Evolutionary conservation across 2,797 vertebrate genomes (phyloP).

Genomic region (Petrocephalus sullivani): DNA sequence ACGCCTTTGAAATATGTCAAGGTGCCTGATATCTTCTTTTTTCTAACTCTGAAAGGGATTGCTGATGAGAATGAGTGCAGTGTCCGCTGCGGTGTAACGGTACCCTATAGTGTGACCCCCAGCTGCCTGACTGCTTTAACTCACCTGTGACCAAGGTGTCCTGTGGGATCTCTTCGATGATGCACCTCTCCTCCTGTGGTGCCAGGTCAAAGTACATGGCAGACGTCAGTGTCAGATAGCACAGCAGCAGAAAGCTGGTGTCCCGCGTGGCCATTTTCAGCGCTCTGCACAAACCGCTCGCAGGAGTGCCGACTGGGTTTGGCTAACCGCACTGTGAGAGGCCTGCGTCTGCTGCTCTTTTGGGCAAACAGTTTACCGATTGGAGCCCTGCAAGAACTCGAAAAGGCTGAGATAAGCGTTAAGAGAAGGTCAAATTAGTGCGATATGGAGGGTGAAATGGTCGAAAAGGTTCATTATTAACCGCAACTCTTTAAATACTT

Average conservation of each 20-base stretch:
- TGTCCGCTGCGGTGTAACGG: background rate
- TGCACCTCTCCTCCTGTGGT: slow-evolving; percentile 80
- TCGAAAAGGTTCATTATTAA: slow-evolving; percentile 44
- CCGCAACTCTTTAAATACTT: slow-evolving; percentile 25
- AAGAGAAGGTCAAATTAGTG: slow-evolving; percentile 8
- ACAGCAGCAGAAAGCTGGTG: slow-evolving; percentile 51
- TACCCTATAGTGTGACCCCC: background rate
- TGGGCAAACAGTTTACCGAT: slow-evolving; percentile 43
- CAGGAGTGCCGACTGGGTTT: background rate
- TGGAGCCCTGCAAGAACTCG: slow-evolving; percentile 43
- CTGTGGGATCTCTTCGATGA: slow-evolving; percentile 82
- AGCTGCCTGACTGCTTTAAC: slow-evolving; percentile 33
- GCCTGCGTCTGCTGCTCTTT: slow-evolving; percentile 49
- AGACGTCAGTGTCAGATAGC: slow-evolving; percentile 57
- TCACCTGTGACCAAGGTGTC: slow-evolving; percentile 77
- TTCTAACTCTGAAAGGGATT: background rate
- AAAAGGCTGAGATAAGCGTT: slow-evolving; percentile 30
- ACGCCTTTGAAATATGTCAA: background rate
- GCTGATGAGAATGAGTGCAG: background rate
- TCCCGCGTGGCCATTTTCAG: slow-evolving; percentile 50
- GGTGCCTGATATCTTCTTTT: background rate
- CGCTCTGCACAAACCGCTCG: background rate
- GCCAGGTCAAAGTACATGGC: slow-evolving; percentile 79
- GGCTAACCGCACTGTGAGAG: slow-evolving; percentile 46
- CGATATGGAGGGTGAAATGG: slow-evolving; percentile 36